phyloP scores from a whole-genome alignment of 2,113 vertebrate species.

The Prietella phreatophila region DNA sequence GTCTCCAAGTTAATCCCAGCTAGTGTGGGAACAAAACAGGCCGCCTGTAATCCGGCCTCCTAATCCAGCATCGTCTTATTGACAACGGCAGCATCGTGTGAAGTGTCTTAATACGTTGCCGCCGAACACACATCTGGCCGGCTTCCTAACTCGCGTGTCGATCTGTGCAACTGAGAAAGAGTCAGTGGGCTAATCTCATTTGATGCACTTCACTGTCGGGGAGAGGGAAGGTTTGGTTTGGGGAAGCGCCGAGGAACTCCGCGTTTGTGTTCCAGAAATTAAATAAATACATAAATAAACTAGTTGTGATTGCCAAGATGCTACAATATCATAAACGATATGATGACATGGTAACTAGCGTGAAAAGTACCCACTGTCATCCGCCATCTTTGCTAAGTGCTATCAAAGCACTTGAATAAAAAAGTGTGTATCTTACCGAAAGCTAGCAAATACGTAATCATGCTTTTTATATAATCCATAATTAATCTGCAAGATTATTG shows the following conservation, averaged over 20 bases:
- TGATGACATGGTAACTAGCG: neutral
- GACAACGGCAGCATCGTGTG: constrained; percentile 49
- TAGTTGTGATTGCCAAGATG: neutral
- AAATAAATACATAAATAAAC: neutral
- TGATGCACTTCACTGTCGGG: constrained; percentile 45
- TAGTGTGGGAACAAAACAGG: constrained; percentile 48
- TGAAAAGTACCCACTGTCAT: neutral
- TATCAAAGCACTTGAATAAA: neutral
- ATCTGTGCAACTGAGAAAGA: constrained; percentile 48
- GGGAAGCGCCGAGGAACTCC: constrained; percentile 41
- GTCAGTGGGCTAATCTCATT: constrained; percentile 55
- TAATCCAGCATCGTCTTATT: constrained; percentile 52
- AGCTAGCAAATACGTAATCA: neutral
- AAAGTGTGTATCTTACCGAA: neutral
- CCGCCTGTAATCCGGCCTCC: constrained; percentile 48
- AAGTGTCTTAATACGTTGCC: constrained; percentile 54
- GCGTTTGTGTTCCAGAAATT: neutral
- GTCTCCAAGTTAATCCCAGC: constrained; percentile 47
- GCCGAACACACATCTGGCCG: constrained; percentile 54
- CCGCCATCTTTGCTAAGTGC: neutral
- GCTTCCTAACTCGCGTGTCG: constrained; percentile 54
- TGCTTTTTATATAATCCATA: neutral
- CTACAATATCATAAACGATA: neutral
- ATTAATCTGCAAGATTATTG: neutral
- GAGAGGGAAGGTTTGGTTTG: constrained; percentile 14